Evolutionary conservation across 37 sponge, comb jelly and placozoan species (phyloP).

Genomic region (Haliclona indistincta): DNA sequence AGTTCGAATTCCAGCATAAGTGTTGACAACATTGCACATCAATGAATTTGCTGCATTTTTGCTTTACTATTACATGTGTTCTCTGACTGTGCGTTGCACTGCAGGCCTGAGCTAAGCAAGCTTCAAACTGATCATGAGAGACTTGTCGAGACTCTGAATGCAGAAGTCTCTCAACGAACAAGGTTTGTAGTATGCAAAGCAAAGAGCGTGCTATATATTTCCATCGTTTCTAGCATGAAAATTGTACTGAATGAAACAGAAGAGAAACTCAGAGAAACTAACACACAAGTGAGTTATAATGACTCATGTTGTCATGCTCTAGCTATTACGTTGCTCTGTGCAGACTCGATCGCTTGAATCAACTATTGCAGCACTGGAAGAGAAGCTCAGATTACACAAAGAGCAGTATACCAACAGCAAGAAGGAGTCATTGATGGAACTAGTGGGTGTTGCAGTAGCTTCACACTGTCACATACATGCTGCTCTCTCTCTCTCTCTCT

Average conservation of each 20-base stretch:
- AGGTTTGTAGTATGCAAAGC: constrained; percentile 12
- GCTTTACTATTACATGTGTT: neutral
- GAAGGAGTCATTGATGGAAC: neutral
- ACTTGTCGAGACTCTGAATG: constrained; percentile 53
- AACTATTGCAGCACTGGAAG: constrained; percentile 13
- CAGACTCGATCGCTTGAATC: constrained; percentile 24
- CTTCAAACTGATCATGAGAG: constrained; percentile 15
- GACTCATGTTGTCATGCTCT: neutral
- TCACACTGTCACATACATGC: too few species aligned
- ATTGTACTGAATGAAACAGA: constrained; percentile 44
- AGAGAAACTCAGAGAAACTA: constrained; percentile 21
- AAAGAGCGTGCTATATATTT: neutral
- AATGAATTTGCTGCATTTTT: neutral
- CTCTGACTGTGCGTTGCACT: neutral
- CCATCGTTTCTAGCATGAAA: constrained; percentile 27
- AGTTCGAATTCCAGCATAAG: neutral
- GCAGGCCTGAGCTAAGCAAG: constrained; percentile 30
- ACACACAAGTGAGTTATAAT: neutral
- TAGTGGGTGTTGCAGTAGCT: neutral
- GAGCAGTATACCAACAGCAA: neutral
- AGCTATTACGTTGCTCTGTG: neutral
- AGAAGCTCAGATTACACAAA: constrained; percentile 14
- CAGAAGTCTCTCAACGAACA: constrained; percentile 33
- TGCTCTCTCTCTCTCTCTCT: constrained; percentile 24
- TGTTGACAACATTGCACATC: neutral